Conservation (phyloP, 1,140 invertebrate genomes). For the Telenomus remus region DNA sequence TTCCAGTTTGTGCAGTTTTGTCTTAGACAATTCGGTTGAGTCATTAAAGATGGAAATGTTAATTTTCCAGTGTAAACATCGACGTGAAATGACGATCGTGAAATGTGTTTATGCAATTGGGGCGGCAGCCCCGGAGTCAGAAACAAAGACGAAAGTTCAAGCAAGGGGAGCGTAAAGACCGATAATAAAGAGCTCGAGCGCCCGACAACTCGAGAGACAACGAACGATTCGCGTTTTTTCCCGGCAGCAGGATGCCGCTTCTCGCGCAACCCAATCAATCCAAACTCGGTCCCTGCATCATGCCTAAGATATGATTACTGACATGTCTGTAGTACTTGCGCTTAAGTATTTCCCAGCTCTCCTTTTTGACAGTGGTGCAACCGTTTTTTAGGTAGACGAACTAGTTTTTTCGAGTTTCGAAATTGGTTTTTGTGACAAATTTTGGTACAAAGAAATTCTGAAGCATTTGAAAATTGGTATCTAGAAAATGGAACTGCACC, state of each 20-base stretch:
- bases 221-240: conserved; percentile 54
- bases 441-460: too few species aligned
- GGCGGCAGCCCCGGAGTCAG: conserved; percentile 3
- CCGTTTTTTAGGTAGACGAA: conserved; percentile 50
- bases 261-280: conserved; percentile 65
- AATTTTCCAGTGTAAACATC: conserved; percentile 32
- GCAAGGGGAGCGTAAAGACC: conserved; percentile 21
- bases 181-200: conserved; percentile 45
- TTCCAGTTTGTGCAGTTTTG: too few species aligned
- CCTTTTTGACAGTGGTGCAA: conserved; percentile 45
- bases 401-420: conserved; percentile 5
- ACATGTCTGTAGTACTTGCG: conserved; percentile 60
- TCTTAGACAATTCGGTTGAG: too few species aligned
- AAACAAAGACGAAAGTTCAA: conserved; percentile 4
- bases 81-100: conserved; percentile 49
- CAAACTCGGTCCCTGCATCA: conserved; percentile 67
- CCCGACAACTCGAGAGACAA: conserved; percentile 46
- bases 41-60: neutral
- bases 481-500: conserved; percentile 14
- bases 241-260: conserved; percentile 68
- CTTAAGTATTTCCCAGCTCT: conserved; percentile 58
- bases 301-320: conserved; percentile 66
- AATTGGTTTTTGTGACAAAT: too few species aligned
- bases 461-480: too few species aligned
- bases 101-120: conserved; percentile 23